phyloP scores from a whole-genome alignment of 37 sponge, comb jelly and placozoan species.

The Halichondria panicea region DNA sequence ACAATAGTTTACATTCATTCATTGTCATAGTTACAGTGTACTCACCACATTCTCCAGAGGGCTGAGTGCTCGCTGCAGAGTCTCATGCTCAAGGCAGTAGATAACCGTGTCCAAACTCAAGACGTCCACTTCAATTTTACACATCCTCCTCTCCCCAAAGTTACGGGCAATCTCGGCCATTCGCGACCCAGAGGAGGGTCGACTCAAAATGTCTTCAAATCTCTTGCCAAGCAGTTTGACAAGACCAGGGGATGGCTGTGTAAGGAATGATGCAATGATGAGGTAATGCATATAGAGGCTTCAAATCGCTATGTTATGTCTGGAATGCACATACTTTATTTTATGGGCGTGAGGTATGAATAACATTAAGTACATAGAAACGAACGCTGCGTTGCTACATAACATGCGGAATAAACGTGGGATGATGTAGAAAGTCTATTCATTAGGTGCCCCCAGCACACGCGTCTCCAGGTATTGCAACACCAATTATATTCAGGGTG shows the following conservation, averaged over 20 bases:
- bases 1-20: too few relatives aligned
- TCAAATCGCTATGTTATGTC: too few relatives aligned
- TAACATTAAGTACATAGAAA: too few relatives aligned
- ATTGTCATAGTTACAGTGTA: too few relatives aligned
- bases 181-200: neutral
- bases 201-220: slow-evolving; percentile 1
- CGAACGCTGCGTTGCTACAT: too few relatives aligned
- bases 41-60: slow-evolving; percentile 8
- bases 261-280: neutral
- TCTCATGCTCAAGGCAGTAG: slow-evolving; percentile 35
- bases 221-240: neutral
- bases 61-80: neutral
- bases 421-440: too few relatives aligned
- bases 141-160: slow-evolving; percentile 51
- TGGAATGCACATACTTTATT: neutral
- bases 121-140: slow-evolving; percentile 40
- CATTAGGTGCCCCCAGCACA: too few relatives aligned
- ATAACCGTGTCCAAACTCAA: neutral
- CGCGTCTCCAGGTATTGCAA: too few relatives aligned
- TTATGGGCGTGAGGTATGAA: neutral
- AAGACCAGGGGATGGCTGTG: neutral
- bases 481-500: too few relatives aligned
- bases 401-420: too few relatives aligned
- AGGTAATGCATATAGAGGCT: too few relatives aligned
- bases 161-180: slow-evolving; percentile 20